Evolutionary conservation across 2,113 vertebrate genomes (phyloP), one percentile per base, ranked within the genome.

Genomic region (Anoura caudifer): DNA sequence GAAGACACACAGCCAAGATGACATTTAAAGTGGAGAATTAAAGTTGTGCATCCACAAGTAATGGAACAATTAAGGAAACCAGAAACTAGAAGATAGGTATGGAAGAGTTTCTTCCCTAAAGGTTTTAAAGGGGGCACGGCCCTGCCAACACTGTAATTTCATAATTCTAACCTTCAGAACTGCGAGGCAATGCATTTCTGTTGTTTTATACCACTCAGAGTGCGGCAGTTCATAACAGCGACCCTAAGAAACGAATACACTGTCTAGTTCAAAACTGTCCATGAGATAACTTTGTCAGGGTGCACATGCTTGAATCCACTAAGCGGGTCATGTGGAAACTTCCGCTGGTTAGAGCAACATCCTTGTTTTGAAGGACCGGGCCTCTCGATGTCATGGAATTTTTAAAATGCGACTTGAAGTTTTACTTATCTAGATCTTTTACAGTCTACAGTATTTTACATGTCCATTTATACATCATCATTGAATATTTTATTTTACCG

Each of bases 371-470:
- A 91, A 91, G 26, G 54, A 73, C 17, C 41, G 4, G 26, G 65
- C 36, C 24, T 87, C 22, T 69, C 87, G 13, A 83, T 65, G 43
- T 22, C 65, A 91, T 59, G 41, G 20, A 86, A 67, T 75, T 96
- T 86, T 59, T 28, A 36, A 93, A 88, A 95, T 38, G 50, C 69
- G 47, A 79, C 91, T 95, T 85, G 20, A 97, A 98, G 84, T 47
- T 98, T 96, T 95, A 88, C 67, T 95, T 98, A 98, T 98, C 94
- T 97, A 97, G 91, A 45, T 87, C 38, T 93, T 95, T 98, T 96
- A 75, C 63, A 90, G 79, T 93, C 86, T 84, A 92, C 50, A 75
- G 28, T 77, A 91, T 97, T 98, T 97, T 97, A 79, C 90, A 94
- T 41, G 67, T 89, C 15, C 85, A 61, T n/a, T 95, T 5, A 36